Base-by-base conservation (phyloP, 2,113 vertebrate species). In the Odocoileus virginianus region DNA sequence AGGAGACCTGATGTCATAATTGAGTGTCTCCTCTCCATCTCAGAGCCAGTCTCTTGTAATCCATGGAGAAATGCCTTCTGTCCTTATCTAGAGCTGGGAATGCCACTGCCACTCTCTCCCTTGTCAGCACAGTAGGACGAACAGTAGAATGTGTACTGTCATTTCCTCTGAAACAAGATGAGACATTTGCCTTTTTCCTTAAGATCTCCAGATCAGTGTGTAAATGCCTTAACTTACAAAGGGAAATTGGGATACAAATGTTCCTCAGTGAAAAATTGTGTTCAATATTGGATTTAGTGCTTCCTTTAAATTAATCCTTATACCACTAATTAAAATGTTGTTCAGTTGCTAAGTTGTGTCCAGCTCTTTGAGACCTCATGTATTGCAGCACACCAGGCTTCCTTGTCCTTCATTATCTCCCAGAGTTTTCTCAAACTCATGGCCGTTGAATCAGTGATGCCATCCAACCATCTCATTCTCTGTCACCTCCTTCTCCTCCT, bases 121-220 rank as follows among this genome's bases (percentile, higher is more conserved):
- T 36, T 45, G 55, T n/a, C 47, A 36, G 64, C 12, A 64, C 9
- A 50, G 12, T 21, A 50, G 21, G 57, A 36, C 21, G 6, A 57
- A 78, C 17, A 1, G 27, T 54, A 40, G 33, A 25, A 6, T 2
- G 0, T 6, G 13, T 28, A 23, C 21, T 28, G 30, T 45, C 6
- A 21, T 67, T 43, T 13, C 23, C 4, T 74, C 19, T 45, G 67
- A 28, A 92, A 13, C 28, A 54, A 64, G 40, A 79, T 58, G 25
- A 71, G 78, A 95, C 79, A 82, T 61, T 55, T 28, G 16, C 11
- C 33, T 91, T 94, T 95, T 86, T 71, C 33, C 91, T 93, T 33
- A 36, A 43, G 14, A 92, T 74, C 54, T 79, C 71, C 15, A n/a
- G 54, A 55, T 91, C 7, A 45, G 19, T 71, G 43, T 95, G 43